phyloP scores from a whole-genome alignment of 2,888 invertebrate species.

The Gonocerus acuteangulatus region DNA sequence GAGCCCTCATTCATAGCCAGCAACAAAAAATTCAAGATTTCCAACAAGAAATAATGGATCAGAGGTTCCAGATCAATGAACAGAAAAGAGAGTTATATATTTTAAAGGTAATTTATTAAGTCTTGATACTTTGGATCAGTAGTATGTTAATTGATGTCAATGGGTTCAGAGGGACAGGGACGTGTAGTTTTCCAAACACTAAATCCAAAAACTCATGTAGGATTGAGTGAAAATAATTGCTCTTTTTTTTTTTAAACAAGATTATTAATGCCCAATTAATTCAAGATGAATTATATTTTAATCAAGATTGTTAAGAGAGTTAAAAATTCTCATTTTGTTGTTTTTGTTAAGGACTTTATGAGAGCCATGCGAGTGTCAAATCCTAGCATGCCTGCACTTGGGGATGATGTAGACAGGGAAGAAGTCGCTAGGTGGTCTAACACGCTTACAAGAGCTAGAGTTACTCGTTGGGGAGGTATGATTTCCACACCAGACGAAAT shows the following conservation, averaged over 20 bases:
- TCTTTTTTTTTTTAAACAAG: no score
- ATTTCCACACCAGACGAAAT: constrained; percentile 95
- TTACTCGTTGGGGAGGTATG: constrained; percentile 97
- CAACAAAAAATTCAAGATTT: constrained; percentile 79
- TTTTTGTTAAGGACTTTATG: constrained; percentile 85
- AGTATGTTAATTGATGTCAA: no score
- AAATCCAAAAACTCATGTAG: no score
- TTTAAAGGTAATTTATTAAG: constrained; percentile 56
- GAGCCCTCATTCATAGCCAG: constrained; percentile 74
- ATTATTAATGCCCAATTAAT: no score
- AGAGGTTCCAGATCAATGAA: constrained; percentile 79
- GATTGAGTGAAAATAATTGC: no score
- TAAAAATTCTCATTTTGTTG: no score
- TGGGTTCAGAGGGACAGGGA: no score
- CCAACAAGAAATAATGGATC: constrained; percentile 78
- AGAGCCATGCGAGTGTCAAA: constrained; percentile 85
- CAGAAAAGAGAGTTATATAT: constrained; percentile 81
- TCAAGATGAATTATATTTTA: no score
- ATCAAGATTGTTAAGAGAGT: no score
- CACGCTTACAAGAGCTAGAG: constrained; percentile 72
- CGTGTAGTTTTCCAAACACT: no score
- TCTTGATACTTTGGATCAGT: no score
- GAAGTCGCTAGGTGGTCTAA: constrained; percentile 86
- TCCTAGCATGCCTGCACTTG: constrained; percentile 83
- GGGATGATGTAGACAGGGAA: constrained; percentile 90